A percentile compares a stretch with the other conserved stretches of the same genome.
phyloP scores from a whole-genome alignment of 2,113 vertebrate species.

The Neomonachus schauinslandi region DNA sequence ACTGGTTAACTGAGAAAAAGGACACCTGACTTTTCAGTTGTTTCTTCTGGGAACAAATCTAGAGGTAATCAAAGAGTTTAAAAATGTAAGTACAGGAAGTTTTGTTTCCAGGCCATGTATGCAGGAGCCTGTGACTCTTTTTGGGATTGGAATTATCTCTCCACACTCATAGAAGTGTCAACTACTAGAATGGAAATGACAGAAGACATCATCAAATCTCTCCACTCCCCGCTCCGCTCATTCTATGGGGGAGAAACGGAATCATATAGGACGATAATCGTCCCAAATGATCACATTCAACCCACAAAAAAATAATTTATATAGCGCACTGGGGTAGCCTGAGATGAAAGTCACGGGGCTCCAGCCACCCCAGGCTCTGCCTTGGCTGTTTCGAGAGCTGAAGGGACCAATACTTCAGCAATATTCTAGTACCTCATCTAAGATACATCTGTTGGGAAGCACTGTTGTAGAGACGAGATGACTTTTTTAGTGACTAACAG shows the following conservation, averaged over 20 bases:
- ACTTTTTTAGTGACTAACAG: slow-evolving; percentile 58
- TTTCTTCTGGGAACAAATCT: not conserved
- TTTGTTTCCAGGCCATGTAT: not conserved
- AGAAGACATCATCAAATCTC: not conserved
- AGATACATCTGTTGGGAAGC: not conserved
- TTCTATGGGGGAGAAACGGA: not conserved
- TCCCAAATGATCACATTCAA: not conserved
- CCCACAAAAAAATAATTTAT: not conserved
- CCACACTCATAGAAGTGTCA: not conserved
- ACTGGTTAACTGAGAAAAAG: not conserved
- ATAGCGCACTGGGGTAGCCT: not conserved
- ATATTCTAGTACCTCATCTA: not conserved
- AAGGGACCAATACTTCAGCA: not conserved
- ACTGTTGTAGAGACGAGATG: not conserved
- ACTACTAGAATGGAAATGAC: not conserved
- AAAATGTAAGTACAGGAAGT: not conserved
- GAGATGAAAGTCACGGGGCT: not conserved
- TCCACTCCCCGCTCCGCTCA: not conserved
- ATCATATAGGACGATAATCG: not conserved
- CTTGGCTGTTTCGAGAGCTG: not conserved
- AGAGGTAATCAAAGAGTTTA: not conserved
- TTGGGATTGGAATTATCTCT: not conserved
- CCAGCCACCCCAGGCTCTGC: not conserved
- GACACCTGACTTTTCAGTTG: not conserved
- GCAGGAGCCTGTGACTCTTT: not conserved